Base-by-base conservation (phyloP, 1,140 invertebrate genomes). In the Phenacoccus solenopsis region DNA sequence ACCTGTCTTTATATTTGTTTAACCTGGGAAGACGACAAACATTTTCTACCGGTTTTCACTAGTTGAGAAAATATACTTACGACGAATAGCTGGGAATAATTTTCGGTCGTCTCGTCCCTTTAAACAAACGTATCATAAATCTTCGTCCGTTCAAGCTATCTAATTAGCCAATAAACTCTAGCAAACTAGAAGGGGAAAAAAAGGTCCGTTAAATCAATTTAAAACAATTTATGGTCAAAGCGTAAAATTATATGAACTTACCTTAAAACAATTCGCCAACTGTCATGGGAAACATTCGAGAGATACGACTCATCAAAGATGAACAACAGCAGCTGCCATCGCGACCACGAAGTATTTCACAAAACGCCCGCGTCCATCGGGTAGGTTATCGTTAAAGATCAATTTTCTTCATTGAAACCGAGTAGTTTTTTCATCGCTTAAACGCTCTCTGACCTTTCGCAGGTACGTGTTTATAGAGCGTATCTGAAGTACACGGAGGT, bases 361-460 rank as follows among this genome's bases (percentile, higher is more conserved):
- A n/a, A n/a, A n/a, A n/a, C n/a, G n/a, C 20, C 38, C 2, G 5
- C 38, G 38, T 10, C 16, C 38, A 16, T 49, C 38, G 12, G 20
- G 38, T 32, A 13, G 12, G n/a, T n/a, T n/a, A n/a, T 4, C 38
- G 16, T 49, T n/a, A n/a, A 49, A 49, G 30, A 32, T 32, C 5
- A n/a, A 49, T 49, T 49, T 49, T 49, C 20, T 49, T 49, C 38
- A 49, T n/a, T n/a, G n/a, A n/a, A n/a, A n/a, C n/a, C n/a, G n/a
- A 49, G 12, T 49, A 16, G 4, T 49, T 32, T 32, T 32, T 32
- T 32, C 30, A 5, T 2, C 38, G 20, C 22, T 25, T 64, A 64
- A 64, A 64, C 59, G 59, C 59, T 64, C 56, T 64, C 59, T 64
- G 59, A 64, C 59, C 59, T 64, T 64, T 64, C 25, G 25, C 20